Evolutionary conservation across 1,140 invertebrate genomes (phyloP).

Genomic region (Periplaneta americana): DNA sequence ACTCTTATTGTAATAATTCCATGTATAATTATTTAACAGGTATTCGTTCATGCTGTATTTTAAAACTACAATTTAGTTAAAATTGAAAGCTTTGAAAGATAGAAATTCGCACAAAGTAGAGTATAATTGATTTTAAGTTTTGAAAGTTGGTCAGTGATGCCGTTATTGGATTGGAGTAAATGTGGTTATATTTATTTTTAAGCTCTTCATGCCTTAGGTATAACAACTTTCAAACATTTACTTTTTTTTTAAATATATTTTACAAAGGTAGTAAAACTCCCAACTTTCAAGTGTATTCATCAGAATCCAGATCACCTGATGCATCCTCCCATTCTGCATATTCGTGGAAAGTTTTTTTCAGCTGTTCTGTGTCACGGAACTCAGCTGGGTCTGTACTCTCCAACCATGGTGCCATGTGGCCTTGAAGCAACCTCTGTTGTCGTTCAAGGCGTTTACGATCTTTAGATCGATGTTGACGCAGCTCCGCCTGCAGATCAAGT

Average conservation of each 20-base stretch:
- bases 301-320: not conserved
- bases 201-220: not conserved
- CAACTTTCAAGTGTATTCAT: not conserved
- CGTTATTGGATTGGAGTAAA: not conserved
- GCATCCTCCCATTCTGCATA: not conserved
- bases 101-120: too few species aligned
- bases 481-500: conserved; percentile 27
- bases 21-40: too few species aligned
- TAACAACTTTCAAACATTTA: not conserved
- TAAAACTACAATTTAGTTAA: too few species aligned
- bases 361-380: not conserved
- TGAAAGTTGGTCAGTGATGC: too few species aligned
- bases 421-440: not conserved
- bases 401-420: not conserved
- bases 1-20: too few species aligned
- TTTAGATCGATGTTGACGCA: conserved; percentile 24
- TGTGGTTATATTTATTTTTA: not conserved
- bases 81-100: too few species aligned
- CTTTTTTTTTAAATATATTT: too few species aligned
- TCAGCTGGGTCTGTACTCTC: not conserved
- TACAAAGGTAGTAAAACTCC: too few species aligned
- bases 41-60: too few species aligned
- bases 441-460: not conserved
- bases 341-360: not conserved
- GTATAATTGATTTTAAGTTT: too few species aligned